Conservation (phyloP, 2,797 vertebrate genomes). For the Pseudomugil gertrudae region DNA sequence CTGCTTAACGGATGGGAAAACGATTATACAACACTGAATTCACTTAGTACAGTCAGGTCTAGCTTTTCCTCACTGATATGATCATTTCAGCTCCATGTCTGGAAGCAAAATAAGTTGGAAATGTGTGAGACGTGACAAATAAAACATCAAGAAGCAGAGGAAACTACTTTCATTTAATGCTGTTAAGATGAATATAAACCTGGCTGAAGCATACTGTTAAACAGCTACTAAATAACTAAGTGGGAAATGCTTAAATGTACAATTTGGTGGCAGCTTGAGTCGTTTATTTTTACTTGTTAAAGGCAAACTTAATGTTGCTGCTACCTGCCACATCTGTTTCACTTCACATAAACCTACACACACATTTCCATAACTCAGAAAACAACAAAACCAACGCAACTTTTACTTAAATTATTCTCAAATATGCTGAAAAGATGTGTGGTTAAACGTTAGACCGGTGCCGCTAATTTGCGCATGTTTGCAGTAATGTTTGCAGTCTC, state of each 20-base stretch:
- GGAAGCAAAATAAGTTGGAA: neutral
- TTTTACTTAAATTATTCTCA: neutral
- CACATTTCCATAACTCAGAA: neutral
- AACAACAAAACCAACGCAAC: neutral
- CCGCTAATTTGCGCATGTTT: slow-evolving; percentile 32
- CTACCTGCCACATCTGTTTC: slow-evolving; percentile 11
- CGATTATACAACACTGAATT: neutral
- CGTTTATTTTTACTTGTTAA: neutral
- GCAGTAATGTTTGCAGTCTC: too few species aligned
- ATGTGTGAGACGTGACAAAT: slow-evolving; percentile 11
- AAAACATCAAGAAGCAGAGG: neutral
- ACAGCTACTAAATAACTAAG: too few species aligned
- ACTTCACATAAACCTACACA: too few species aligned
- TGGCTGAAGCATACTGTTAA: slow-evolving; percentile 6
- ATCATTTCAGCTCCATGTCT: neutral
- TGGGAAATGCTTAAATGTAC: fast-evolving
- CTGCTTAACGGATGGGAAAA: neutral
- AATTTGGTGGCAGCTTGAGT: too few species aligned
- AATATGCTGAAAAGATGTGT: neutral
- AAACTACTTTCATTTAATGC: neutral
- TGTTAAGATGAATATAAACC: slow-evolving; percentile 55
- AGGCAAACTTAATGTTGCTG: neutral
- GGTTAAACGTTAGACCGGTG: slow-evolving; percentile 5
- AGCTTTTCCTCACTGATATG: neutral
- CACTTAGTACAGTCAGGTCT: neutral